Percentiles rank a stretch among this genome's conserved stretches.
Conservation (phyloP, 2,113 vertebrate species). For the Chaenogobius annularis region DNA sequence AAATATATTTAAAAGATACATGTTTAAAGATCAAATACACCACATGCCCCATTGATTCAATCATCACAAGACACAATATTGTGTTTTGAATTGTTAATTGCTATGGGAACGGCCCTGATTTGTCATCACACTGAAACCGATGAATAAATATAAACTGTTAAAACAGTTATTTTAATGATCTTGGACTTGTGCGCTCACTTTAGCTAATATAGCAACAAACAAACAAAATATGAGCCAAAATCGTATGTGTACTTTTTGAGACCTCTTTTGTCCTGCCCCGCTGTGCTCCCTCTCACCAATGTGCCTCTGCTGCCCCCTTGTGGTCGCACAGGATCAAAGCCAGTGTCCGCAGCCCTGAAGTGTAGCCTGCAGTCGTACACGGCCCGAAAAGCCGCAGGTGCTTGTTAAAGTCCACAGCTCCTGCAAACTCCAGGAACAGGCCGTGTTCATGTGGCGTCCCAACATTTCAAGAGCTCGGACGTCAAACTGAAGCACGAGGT, state of each 20-base stretch:
- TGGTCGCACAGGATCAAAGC: constrained; percentile 25
- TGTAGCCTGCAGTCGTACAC: constrained; percentile 20
- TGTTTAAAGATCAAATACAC: no score
- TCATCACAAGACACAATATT: no score
- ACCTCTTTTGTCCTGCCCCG: background rate
- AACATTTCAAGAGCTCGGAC: background rate
- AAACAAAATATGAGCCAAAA: background rate
- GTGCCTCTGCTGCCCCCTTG: constrained; percentile 75
- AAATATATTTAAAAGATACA: no score
- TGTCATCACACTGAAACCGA: no score
- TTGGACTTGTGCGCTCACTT: background rate
- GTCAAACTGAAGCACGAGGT: background rate
- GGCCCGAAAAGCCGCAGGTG: constrained; percentile 19
- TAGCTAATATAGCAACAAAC: background rate
- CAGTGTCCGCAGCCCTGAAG: background rate
- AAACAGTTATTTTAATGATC: no score
- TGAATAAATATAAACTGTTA: no score
- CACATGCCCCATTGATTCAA: no score
- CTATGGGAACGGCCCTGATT: no score
- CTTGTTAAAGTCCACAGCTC: constrained; percentile 18
- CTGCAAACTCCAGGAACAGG: background rate
- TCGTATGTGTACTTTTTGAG: no score
- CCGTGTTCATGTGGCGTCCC: background rate
- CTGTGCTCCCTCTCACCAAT: background rate
- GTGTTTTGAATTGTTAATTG: no score